Percentiles rank a stretch among this genome's conserved stretches.
Evolutionary conservation across 2,797 vertebrate genomes (phyloP).

Genomic region (Perodicticus potto): DNA sequence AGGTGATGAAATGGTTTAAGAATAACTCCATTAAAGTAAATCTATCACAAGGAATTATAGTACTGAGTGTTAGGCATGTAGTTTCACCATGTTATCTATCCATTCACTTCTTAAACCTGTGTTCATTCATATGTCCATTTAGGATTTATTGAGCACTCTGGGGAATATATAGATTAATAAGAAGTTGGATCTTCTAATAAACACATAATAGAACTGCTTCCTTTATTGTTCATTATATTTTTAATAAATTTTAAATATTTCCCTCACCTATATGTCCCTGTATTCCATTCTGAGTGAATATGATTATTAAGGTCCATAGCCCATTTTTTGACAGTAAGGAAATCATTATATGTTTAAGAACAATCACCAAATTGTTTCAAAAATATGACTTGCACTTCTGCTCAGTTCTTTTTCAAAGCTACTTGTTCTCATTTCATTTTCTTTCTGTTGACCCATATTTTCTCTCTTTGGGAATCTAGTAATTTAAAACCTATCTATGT

Average conservation of each 20-base stretch:
- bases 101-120: neutral
- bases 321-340: slow-evolving; percentile 3
- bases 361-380: neutral
- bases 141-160: neutral
- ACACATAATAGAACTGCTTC: neutral
- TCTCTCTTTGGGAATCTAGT: neutral
- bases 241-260: neutral
- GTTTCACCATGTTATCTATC: neutral
- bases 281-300: neutral
- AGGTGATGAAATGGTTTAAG: slow-evolving; percentile 8
- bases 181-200: neutral
- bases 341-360: neutral
- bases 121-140: neutral
- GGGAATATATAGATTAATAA: neutral
- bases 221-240: neutral
- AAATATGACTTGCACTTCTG: neutral
- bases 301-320: neutral
- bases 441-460: neutral
- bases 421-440: slow-evolving; percentile 7
- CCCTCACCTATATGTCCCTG: neutral
- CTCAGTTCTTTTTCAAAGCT: slow-evolving; percentile 12
- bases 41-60: neutral
- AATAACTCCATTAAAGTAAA: slow-evolving; percentile 14
- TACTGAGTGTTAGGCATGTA: neutral
- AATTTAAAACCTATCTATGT: neutral